phyloP scores from a whole-genome alignment of 2,797 vertebrate genomes.

The Schizothorax lantsangensis region DNA sequence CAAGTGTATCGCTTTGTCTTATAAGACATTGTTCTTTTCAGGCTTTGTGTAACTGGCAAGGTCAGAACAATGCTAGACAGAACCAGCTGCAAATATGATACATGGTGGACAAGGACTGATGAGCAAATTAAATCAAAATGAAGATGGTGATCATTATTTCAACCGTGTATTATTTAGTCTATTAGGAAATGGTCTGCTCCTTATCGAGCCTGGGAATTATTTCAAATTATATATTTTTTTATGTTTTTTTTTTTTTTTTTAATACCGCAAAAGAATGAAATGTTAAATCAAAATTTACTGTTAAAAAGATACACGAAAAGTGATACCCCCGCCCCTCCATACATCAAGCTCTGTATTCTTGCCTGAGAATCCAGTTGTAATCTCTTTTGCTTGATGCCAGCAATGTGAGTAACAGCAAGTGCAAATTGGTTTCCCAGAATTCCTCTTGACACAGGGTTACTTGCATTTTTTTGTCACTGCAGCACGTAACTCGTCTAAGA shows the following conservation, averaged over 20 bases:
- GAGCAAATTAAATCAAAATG: not conserved
- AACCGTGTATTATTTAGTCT: not conserved
- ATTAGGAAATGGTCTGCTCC: not conserved
- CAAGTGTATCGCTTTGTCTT: not conserved
- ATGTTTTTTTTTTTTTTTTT: no score
- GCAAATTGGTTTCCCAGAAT: slow-evolving; percentile 11
- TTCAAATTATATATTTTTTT: not conserved
- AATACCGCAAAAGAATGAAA: not conserved
- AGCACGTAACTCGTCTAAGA: not conserved
- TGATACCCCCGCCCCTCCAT: not conserved
- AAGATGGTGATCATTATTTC: not conserved
- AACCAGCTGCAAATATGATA: not conserved
- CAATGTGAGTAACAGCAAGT: not conserved
- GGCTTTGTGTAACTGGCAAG: slow-evolving; percentile 4
- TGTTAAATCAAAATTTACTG: not conserved
- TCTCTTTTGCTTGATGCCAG: not conserved
- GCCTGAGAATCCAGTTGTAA: not conserved
- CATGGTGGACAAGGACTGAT: not conserved
- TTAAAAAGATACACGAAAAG: not conserved
- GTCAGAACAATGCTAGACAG: not conserved
- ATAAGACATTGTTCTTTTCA: slow-evolving; percentile 1
- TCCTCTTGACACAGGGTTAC: not conserved
- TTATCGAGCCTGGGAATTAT: not conserved
- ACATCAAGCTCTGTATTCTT: not conserved
- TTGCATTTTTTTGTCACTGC: not conserved